A percentile compares a stretch with the other conserved stretches of the same genome.
phyloP scores from a whole-genome alignment of 2,888 invertebrate species.

The Erynnis tages region DNA sequence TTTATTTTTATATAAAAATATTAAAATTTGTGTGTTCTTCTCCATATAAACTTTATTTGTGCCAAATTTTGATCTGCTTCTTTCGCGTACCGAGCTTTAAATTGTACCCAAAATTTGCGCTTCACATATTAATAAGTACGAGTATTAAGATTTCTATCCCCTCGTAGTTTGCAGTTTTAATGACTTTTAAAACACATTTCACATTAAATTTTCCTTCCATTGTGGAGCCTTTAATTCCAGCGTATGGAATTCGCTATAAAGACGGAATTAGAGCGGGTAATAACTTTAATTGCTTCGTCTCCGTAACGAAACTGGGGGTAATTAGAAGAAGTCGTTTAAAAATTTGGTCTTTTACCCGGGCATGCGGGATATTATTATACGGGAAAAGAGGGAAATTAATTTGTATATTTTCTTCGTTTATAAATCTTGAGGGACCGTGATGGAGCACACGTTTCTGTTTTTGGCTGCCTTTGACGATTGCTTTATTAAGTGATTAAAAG shows the following conservation, averaged over 20 bases:
- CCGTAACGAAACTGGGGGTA: background rate
- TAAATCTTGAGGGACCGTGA: background rate
- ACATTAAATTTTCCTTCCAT: background rate
- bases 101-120: too few relatives aligned
- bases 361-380: background rate
- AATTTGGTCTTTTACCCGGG: background rate
- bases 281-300: slow-evolving; percentile 7
- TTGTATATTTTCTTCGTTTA: background rate
- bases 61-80: too few relatives aligned
- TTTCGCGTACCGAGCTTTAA: too few relatives aligned
- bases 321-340: slow-evolving; percentile 12
- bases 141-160: too few relatives aligned
- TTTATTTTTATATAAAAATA: too few relatives aligned
- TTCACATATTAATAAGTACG: too few relatives aligned
- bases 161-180: too few relatives aligned
- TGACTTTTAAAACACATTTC: too few relatives aligned
- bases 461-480: background rate
- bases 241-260: background rate
- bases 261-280: background rate
- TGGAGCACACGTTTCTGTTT: too few relatives aligned
- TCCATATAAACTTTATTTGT: too few relatives aligned
- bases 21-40: too few relatives aligned
- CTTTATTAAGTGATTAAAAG: background rate
- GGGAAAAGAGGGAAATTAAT: slow-evolving; percentile 7
- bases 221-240: background rate